Percentiles rank a stretch among this genome's conserved stretches.
phyloP scores from a whole-genome alignment of 2,888 invertebrate species.

The Carabus problematicus region DNA sequence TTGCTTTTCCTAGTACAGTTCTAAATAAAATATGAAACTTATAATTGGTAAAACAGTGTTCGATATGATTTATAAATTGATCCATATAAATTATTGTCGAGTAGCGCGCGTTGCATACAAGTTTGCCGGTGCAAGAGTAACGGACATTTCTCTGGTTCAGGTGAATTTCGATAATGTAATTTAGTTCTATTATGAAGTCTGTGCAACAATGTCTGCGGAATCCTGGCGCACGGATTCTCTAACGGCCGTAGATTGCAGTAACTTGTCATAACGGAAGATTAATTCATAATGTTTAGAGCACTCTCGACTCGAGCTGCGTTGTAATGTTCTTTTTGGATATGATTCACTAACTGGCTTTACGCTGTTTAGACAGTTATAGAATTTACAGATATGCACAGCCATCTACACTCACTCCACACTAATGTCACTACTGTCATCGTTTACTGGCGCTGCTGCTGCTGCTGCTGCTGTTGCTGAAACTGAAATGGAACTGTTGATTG shows the following conservation, averaged over 20 bases:
- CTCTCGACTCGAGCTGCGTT: neutral
- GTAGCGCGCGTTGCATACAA: no score
- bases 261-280: slow-evolving; percentile 39
- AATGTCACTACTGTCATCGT: slow-evolving; percentile 1
- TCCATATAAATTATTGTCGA: no score
- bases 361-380: slow-evolving; percentile 15
- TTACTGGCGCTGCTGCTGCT: neutral
- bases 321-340: slow-evolving; percentile 9
- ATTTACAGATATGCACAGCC: neutral
- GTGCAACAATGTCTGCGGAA: slow-evolving; percentile 28
- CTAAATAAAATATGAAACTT: no score
- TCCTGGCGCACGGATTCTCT: slow-evolving; percentile 25
- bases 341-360: slow-evolving; percentile 3
- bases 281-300: slow-evolving; percentile 32
- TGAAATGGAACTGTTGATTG: no score
- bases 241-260: slow-evolving; percentile 20
- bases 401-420: neutral
- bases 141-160: slow-evolving; percentile 33
- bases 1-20: no score
- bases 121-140: slow-evolving; percentile 19
- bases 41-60: no score
- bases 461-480: neutral
- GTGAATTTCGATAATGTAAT: slow-evolving; percentile 37
- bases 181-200: slow-evolving; percentile 14
- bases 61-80: no score